Evolutionary conservation across 2,888 invertebrate genomes (phyloP), one percentile per base, ranked within the genome.

Genomic region (Drosophila pullipes): DNA sequence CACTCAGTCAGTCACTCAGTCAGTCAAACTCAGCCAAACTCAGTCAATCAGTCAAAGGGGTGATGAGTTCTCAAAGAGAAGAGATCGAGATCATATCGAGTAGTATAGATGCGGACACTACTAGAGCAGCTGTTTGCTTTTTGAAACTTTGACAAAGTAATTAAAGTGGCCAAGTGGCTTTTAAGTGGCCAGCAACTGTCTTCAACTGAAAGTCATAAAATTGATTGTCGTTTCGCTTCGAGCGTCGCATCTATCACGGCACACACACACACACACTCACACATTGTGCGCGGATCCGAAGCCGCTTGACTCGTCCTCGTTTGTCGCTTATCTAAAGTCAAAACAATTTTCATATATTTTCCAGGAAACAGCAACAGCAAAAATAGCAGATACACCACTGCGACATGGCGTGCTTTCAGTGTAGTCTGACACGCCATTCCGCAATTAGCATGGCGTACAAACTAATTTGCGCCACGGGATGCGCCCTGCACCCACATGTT

Each of bases 301-400:
- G 49, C 60, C 76, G 76, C 59, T 82, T 73, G 74, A 69, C 81
- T 71, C 74, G 52, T 72, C 67, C 70, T 70, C 74, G 70, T 69
- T 81, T 81, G 84, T 82, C 87, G 83, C 92, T 92, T 92, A 92
- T 92, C 92, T 92, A 92, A 92, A 92, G 92, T 92, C 92, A 90
- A 91, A 92, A 90, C 93, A 92, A 93, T 92, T 93, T 92, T 90
- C 91, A 91, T 90, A 91, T 88, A 85, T 90, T 82, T 85, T 82
- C 76, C 74, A 58, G 58, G 54, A 67, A 68, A 37, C n/a, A 49
- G 25, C 61, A 72, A 39, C 55, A 54, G 16, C n/a, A 73, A 31
- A n/a, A 30, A 30, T 25, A 44, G 41, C 3, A 44, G 44, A 47
- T 37, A 65, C 47, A 4, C 37, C 30, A 39, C 28, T 28, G 47